Evolutionary conservation across 2,113 vertebrate genomes (phyloP), one percentile per base, ranked within the genome.

Genomic region (Typhlomys cinereus): DNA sequence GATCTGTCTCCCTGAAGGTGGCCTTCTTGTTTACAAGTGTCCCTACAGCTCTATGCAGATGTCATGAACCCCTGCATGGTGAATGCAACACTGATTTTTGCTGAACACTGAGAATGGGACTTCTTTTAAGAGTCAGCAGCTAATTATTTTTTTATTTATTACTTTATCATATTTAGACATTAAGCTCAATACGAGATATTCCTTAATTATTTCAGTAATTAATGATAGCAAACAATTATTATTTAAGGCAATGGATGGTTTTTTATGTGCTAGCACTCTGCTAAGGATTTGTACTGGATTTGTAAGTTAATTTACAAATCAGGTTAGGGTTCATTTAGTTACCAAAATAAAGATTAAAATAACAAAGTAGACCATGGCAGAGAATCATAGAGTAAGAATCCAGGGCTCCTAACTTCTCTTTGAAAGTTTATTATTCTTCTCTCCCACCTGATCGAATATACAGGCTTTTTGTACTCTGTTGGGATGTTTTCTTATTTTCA

Each of bases 291-390:
- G 57, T 85, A 67, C 46, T 75, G 15, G 84, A 46, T 44, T 80
- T 86, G 27, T 50, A 7, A 81, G 44, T 89, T 89, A 62, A 88
- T 48, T 85, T 5, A 85, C 48, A 67, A 87, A 71, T 80, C 59
- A n/a, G 0, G 3, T 36, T 64, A 67, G 50, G 2, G 8, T 76
- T 86, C 27, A 29, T 48, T 92, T 71, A 64, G 4, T 62, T 14
- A 2, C 20, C 31, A 54, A 23, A 74, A 78, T 46, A 81, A n/a
- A 71, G 15, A 1, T 34, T 64, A 7, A 6, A n/a, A 64, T 36
- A 23, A 25, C 61, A 82, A 66, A 3, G 20, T 36, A n/a, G 34
- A 66, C 17, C 20, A 3, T 25, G 34, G 7, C 20, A 44, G 17
- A 17, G 78, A 4, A 12, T 25, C 0, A 46, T 78, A 50, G 59